phyloP scores from a whole-genome alignment of 2,113 vertebrate species.

The Electrona antarctica region DNA sequence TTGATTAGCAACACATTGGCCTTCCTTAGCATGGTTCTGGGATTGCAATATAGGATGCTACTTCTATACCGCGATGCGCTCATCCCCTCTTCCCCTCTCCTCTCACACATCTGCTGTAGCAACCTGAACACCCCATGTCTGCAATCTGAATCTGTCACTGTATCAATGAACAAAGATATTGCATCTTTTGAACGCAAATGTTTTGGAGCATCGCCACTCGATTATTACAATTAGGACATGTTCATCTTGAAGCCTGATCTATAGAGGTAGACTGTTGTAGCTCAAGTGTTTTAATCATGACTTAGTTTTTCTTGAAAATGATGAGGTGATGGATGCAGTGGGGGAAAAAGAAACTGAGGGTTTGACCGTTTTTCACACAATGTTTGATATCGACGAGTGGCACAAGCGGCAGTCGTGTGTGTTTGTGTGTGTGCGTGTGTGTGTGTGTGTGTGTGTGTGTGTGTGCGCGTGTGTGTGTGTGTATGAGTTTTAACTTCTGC shows the following conservation, averaged over 20 bases:
- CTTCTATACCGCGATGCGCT: constrained; percentile 66
- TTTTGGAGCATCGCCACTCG: constrained; percentile 43
- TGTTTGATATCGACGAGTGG: constrained; percentile 51
- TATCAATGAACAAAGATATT: constrained; percentile 52
- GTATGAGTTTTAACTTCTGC: constrained; percentile 47
- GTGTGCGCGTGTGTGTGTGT: neutral
- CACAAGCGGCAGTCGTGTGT: constrained; percentile 21
- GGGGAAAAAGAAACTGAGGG: constrained; percentile 34
- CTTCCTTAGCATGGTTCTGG: constrained; percentile 73
- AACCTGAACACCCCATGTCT: constrained; percentile 41
- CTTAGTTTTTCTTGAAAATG: constrained; percentile 45
- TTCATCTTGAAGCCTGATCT: constrained; percentile 61
- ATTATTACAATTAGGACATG: constrained; percentile 47
- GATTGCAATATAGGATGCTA: constrained; percentile 70
- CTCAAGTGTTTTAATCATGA: constrained; percentile 54
- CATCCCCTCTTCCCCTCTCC: constrained; percentile 42
- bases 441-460: constrained; percentile 23
- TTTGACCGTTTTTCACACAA: constrained; percentile 61
- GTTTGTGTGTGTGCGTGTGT: constrained; percentile 33
- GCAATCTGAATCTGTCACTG: constrained; percentile 38
- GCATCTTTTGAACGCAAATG: constrained; percentile 59
- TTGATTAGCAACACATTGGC: constrained; percentile 54
- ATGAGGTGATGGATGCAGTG: constrained; percentile 58
- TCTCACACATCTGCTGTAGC: constrained; percentile 69
- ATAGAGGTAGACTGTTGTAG: constrained; percentile 67